Evolutionary conservation across 2,888 invertebrate genomes (phyloP).

Genomic region (Brachyptera risi): DNA sequence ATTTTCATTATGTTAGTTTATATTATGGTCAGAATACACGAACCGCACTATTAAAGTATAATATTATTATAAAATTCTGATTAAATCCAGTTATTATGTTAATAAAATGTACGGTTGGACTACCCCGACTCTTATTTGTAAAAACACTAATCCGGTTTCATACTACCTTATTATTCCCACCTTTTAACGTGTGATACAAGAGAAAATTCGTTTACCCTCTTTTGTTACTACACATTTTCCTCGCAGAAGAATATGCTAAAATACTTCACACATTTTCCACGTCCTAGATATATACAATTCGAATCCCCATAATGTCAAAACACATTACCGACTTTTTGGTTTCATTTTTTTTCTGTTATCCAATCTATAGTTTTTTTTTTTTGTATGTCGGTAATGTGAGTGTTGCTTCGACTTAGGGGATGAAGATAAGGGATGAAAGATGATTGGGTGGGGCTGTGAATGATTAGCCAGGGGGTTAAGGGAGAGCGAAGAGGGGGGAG

Average conservation of each 20-base stretch:
- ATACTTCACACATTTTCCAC: not conserved
- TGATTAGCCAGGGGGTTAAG: not conserved
- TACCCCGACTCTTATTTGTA: too few relatives aligned
- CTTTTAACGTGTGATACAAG: too few relatives aligned
- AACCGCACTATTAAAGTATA: too few relatives aligned
- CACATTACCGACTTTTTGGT: not conserved
- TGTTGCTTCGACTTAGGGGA: not conserved
- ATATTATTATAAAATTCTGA: too few relatives aligned
- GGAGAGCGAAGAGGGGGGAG: not conserved
- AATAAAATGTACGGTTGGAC: too few relatives aligned
- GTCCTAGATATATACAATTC: not conserved
- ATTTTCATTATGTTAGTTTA: too few relatives aligned
- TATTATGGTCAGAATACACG: too few relatives aligned
- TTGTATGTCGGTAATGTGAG: not conserved
- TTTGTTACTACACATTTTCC: too few relatives aligned
- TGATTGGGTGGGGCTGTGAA: not conserved
- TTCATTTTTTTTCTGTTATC: not conserved
- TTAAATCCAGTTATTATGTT: too few relatives aligned
- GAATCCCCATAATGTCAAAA: not conserved
- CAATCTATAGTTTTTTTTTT: not conserved
- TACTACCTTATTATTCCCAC: too few relatives aligned
- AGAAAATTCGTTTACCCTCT: too few relatives aligned
- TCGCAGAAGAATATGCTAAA: not conserved
- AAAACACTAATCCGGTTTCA: too few relatives aligned
- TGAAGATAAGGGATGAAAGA: not conserved